Evolutionary conservation across 37 sponge, comb jelly and placozoan genomes (phyloP).

Genomic region (Oscarella lobularis): DNA sequence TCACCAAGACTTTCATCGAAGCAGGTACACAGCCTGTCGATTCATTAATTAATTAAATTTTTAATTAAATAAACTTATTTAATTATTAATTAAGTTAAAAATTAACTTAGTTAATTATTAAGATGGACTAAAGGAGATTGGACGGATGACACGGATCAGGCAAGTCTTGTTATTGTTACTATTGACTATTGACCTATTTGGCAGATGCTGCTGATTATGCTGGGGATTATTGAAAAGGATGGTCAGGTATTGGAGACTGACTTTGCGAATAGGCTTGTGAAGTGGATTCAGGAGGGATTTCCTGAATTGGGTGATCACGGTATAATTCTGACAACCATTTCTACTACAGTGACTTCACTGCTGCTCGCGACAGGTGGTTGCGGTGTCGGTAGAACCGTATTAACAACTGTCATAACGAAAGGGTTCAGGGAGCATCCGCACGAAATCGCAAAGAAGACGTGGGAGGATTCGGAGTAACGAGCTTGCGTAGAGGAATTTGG

Average conservation of each 20-base stretch:
- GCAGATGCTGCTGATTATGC: slow-evolving; percentile 71
- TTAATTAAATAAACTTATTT: background rate
- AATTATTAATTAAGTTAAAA: background rate
- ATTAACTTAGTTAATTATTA: background rate
- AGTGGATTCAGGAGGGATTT: slow-evolving; percentile 63
- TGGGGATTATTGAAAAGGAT: slow-evolving; percentile 32
- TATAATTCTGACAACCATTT: slow-evolving; percentile 3
- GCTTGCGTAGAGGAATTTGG: no score
- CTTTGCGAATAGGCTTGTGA: slow-evolving; percentile 57
- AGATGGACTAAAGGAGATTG: slow-evolving; percentile 90
- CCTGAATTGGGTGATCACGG: slow-evolving; percentile 69
- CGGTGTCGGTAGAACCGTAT: slow-evolving; percentile 67
- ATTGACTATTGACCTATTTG: background rate
- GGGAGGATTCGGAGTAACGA: slow-evolving; percentile 73
- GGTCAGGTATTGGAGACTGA: slow-evolving; percentile 43
- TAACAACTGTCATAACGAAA: slow-evolving; percentile 12
- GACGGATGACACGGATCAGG: slow-evolving; percentile 95
- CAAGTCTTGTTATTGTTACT: slow-evolving; percentile 1
- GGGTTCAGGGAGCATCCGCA: slow-evolving; percentile 58
- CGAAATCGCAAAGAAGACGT: slow-evolving; percentile 38
- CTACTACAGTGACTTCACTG: no score
- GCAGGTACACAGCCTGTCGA: slow-evolving; percentile 24
- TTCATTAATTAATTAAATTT: background rate
- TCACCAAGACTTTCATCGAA: slow-evolving; percentile 62
- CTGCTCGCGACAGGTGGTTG: slow-evolving; percentile 47